A percentile compares a stretch with the other conserved stretches of the same genome.
phyloP scores from a whole-genome alignment of 2,113 vertebrate species.

The Egretta garzetta region DNA sequence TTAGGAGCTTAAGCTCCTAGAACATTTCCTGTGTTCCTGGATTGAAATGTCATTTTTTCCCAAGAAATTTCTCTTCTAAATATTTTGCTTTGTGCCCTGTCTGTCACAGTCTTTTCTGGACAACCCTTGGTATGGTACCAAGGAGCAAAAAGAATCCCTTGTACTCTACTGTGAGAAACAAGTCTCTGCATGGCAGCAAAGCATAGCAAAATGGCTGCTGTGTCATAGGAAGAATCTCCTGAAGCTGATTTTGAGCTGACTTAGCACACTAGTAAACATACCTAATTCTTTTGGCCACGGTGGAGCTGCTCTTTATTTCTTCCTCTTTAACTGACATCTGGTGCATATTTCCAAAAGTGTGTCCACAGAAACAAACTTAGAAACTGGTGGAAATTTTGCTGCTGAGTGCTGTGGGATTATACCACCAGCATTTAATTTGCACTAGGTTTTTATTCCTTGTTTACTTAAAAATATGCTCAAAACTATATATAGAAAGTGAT shows the following conservation, averaged over 20 bases:
- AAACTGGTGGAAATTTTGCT: not conserved
- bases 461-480: not conserved
- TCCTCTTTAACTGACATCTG: not conserved
- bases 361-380: not conserved
- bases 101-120: not conserved
- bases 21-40: not conserved
- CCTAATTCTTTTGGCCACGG: not conserved
- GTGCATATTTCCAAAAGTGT: not conserved
- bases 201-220: not conserved
- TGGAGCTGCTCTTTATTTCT: not conserved
- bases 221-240: not conserved
- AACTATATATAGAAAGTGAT: not conserved
- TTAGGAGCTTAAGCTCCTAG: not conserved
- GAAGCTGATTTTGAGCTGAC: not conserved
- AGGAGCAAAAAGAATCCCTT: not conserved
- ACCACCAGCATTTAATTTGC: not conserved
- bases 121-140: not conserved
- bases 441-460: not conserved
- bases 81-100: not conserved
- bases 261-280: not conserved
- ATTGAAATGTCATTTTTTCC: not conserved
- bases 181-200: not conserved
- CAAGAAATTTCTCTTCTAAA: not conserved
- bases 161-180: not conserved
- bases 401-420: not conserved